A percentile compares a stretch with the other conserved stretches of the same genome.
phyloP scores from a whole-genome alignment of 2,797 vertebrate species.

The Sarcophilus harrisii region DNA sequence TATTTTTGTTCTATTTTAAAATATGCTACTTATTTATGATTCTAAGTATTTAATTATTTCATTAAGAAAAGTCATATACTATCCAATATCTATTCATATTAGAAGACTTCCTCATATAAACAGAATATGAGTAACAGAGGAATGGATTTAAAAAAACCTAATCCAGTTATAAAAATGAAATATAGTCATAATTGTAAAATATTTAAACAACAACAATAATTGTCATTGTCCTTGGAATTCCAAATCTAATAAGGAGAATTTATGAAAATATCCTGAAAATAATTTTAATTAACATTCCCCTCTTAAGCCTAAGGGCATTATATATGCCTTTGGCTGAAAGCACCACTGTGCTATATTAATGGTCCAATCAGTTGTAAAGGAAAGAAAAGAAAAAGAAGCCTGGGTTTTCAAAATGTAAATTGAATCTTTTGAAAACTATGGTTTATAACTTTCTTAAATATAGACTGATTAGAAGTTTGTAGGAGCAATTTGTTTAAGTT shows the following conservation, averaged over 20 bases:
- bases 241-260: background rate
- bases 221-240: background rate
- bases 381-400: background rate
- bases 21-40: background rate
- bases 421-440: slow-evolving; percentile 27
- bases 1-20: background rate
- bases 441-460: background rate
- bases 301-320: background rate
- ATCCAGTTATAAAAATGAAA: slow-evolving; percentile 1
- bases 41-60: background rate
- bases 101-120: slow-evolving; percentile 19
- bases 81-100: background rate
- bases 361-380: background rate
- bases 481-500: background rate
- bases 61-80: background rate
- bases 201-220: background rate
- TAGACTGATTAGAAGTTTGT: background rate
- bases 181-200: slow-evolving; percentile 23
- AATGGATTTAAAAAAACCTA: background rate
- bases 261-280: background rate
- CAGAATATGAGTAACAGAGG: background rate
- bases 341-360: background rate
- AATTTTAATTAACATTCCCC: background rate
- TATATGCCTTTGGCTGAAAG: background rate
- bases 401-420: background rate